phyloP scores from a whole-genome alignment of 2,888 invertebrate genomes.

The Yponomeuta malinellus region DNA sequence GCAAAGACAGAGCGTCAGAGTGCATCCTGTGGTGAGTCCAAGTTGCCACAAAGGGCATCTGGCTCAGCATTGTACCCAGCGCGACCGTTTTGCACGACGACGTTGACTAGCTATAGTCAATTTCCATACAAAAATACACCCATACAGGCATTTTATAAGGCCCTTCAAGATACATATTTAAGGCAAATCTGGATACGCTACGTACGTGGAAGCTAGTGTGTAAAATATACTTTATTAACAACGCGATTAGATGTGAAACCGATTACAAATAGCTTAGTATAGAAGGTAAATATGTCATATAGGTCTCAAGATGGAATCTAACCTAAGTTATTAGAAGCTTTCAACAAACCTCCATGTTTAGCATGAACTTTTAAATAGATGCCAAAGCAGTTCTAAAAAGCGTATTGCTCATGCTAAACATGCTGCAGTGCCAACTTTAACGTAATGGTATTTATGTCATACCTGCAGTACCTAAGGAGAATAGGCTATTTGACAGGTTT shows the following conservation, averaged over 20 bases:
- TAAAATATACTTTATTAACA: neutral
- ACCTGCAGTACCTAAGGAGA: too few species aligned
- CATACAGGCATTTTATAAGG: neutral
- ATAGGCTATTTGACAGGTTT: too few species aligned
- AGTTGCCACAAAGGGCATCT: too few species aligned
- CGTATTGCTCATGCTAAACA: too few species aligned
- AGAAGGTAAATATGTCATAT: neutral
- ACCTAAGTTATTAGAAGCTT: neutral
- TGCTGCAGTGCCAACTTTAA: too few species aligned
- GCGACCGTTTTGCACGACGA: neutral
- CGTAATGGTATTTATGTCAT: too few species aligned
- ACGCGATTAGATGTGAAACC: neutral
- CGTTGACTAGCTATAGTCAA: neutral
- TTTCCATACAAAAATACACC: slow-evolving; percentile 8
- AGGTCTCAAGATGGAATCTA: neutral
- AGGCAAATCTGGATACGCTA: neutral
- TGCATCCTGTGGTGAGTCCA: too few species aligned
- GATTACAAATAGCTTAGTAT: neutral
- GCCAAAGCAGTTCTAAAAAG: too few species aligned
- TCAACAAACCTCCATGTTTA: neutral
- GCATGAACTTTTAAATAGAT: too few species aligned
- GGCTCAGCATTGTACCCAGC: neutral
- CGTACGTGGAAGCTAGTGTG: neutral
- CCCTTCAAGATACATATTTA: slow-evolving; percentile 4
- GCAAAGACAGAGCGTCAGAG: too few species aligned